These are phyloP conservation scores for Pyxicephalus adspersus DNA, from an alignment of 2,113 vertebrate genomes.

Conservation along the genomic window DNA sequence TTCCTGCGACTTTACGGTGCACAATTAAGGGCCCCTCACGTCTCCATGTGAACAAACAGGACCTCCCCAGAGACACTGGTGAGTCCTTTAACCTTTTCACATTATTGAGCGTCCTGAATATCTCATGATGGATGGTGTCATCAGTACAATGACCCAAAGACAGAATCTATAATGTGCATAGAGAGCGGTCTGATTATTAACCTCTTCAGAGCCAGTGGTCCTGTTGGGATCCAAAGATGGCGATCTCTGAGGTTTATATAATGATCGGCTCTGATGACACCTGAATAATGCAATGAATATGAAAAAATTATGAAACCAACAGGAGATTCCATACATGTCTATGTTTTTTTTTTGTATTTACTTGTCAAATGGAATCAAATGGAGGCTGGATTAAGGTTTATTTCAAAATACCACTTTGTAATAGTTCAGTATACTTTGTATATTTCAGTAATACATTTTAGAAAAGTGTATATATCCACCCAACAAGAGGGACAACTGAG, in stretches of 20 bases:
- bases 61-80: not conserved
- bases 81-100: constrained; percentile 46
- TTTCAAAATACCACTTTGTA: too few relatives aligned
- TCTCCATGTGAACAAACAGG: not conserved
- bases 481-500: too few relatives aligned
- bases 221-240: not conserved
- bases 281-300: too few relatives aligned
- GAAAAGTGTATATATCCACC: too few relatives aligned
- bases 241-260: not conserved
- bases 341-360: too few relatives aligned
- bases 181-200: not conserved
- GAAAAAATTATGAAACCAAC: too few relatives aligned
- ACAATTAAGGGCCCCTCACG: constrained; percentile 2
- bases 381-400: too few relatives aligned
- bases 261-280: too few relatives aligned
- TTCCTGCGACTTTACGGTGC: not conserved
- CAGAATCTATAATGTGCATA: not conserved
- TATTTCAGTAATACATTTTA: too few relatives aligned
- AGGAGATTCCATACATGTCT: too few relatives aligned
- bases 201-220: not conserved
- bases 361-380: too few relatives aligned
- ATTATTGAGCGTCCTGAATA: constrained; percentile 30
- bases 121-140: constrained; percentile 37
- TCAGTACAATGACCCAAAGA: not conserved
- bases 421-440: too few relatives aligned